Conservation (phyloP, 2,797 vertebrate species). For the Simalia tracyae region DNA sequence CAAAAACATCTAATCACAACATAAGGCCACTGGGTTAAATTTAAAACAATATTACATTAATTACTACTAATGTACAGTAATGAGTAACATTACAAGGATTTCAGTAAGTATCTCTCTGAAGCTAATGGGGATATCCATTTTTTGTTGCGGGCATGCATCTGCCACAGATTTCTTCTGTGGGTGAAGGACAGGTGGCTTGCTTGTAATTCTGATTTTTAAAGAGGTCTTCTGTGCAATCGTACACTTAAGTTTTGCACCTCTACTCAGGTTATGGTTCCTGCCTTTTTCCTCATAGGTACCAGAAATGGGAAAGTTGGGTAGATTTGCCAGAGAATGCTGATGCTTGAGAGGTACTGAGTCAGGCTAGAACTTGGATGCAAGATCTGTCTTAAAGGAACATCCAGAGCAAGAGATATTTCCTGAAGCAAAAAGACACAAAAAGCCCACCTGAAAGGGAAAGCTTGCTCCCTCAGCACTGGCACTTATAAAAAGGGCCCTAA, state of each 20-base stretch:
- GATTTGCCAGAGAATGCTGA: not conserved
- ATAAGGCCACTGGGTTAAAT: not conserved
- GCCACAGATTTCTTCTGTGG: not conserved
- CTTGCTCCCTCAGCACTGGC: not conserved
- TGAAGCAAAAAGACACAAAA: not conserved
- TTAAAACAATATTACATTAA: not conserved
- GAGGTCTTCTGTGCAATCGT: not conserved
- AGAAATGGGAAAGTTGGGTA: not conserved
- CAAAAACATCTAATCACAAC: not conserved
- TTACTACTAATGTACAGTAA: not conserved
- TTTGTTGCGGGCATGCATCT: not conserved
- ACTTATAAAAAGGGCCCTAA: not conserved
- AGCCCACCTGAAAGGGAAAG: not conserved
- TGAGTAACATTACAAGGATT: not conserved
- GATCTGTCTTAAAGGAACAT: not conserved
- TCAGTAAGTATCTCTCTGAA: not conserved
- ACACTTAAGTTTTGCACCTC: not conserved
- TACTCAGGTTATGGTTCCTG: not conserved
- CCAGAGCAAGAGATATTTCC: not conserved
- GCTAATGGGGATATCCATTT: not conserved
- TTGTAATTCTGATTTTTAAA: not conserved
- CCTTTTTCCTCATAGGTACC: not conserved
- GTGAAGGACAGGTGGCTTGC: not conserved
- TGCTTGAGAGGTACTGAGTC: not conserved
- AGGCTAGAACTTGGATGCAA: not conserved